Percentiles rank a stretch among this genome's conserved stretches.
phyloP scores from a whole-genome alignment of 1,140 invertebrate genomes.

The Leucophenga varia region DNA sequence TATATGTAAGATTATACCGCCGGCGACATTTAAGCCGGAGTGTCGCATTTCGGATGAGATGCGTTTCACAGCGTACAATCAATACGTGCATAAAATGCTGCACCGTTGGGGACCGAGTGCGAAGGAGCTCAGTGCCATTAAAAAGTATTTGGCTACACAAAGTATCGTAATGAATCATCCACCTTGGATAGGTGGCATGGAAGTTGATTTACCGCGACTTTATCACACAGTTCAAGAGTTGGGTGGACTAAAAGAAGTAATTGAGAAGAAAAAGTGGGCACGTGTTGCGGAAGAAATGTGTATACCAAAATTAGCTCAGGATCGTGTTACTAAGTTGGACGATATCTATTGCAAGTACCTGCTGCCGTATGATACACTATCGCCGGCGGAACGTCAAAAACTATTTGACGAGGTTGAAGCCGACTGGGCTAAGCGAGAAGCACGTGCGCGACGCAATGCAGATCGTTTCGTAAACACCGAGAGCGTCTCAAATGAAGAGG shows the following conservation, averaged over 20 bases:
- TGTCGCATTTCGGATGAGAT: slow-evolving; percentile 84
- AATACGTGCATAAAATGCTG: slow-evolving; percentile 88
- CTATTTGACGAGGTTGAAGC: slow-evolving; percentile 74
- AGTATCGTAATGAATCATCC: slow-evolving; percentile 73
- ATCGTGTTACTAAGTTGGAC: slow-evolving; percentile 83
- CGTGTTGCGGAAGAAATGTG: slow-evolving; percentile 86
- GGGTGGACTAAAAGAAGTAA: slow-evolving; percentile 85
- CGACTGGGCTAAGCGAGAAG: slow-evolving; percentile 70
- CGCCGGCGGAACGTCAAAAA: slow-evolving; percentile 73
- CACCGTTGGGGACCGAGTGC: slow-evolving; percentile 88
- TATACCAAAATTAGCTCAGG: slow-evolving; percentile 80
- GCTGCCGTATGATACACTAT: slow-evolving; percentile 85
- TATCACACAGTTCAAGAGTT: slow-evolving; percentile 82
- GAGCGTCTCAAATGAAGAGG: slow-evolving; percentile 54
- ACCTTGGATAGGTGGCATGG: slow-evolving; percentile 84
- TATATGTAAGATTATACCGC: slow-evolving; percentile 88
- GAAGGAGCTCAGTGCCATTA: slow-evolving; percentile 83
- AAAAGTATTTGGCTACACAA: slow-evolving; percentile 78
- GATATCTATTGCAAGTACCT: slow-evolving; percentile 93
- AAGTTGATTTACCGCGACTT: slow-evolving; percentile 84
- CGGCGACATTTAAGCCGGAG: slow-evolving; percentile 81
- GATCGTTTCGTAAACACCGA: slow-evolving; percentile 61
- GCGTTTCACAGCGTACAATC: slow-evolving; percentile 87
- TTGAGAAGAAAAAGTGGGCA: slow-evolving; percentile 89
- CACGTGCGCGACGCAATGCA: slow-evolving; percentile 56